A percentile compares a stretch with the other conserved stretches of the same genome.
phyloP scores from a whole-genome alignment of 2,113 vertebrate species.

The Erythrolamprus reginae region DNA sequence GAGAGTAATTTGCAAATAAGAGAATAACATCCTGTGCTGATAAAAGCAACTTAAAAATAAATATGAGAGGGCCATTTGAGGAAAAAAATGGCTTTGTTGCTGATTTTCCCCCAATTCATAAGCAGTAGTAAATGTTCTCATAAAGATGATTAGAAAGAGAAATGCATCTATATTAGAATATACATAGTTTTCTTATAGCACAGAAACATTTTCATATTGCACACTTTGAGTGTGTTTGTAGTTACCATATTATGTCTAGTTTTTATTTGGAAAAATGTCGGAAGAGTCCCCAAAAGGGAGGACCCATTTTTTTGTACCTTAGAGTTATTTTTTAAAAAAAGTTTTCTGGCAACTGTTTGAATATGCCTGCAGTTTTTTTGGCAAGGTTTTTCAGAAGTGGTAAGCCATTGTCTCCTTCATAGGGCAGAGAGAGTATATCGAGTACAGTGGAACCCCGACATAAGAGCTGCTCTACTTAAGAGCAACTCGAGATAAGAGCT shows the following conservation, averaged over 20 bases:
- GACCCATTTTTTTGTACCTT: neutral
- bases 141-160: neutral
- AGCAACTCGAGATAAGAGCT: too few species aligned
- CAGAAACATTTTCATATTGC: neutral
- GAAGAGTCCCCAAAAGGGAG: neutral
- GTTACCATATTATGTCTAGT: neutral
- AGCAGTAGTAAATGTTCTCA: neutral
- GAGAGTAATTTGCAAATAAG: neutral
- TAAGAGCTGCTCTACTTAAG: too few species aligned
- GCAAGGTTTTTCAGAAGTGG: neutral
- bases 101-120: neutral
- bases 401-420: neutral
- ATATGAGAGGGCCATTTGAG: neutral
- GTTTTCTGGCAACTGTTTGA: neutral
- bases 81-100: neutral
- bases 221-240: neutral
- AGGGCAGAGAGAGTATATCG: neutral
- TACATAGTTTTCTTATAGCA: neutral
- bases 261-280: neutral
- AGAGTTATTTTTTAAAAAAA: neutral
- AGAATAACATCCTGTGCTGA: neutral
- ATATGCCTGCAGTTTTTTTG: neutral
- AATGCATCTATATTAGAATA: neutral
- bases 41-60: neutral
- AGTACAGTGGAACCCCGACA: too few species aligned